Percentiles rank a stretch among this genome's conserved stretches.
Evolutionary conservation across 2,888 invertebrate genomes (phyloP).

Genomic region (Argyresthia albistria): DNA sequence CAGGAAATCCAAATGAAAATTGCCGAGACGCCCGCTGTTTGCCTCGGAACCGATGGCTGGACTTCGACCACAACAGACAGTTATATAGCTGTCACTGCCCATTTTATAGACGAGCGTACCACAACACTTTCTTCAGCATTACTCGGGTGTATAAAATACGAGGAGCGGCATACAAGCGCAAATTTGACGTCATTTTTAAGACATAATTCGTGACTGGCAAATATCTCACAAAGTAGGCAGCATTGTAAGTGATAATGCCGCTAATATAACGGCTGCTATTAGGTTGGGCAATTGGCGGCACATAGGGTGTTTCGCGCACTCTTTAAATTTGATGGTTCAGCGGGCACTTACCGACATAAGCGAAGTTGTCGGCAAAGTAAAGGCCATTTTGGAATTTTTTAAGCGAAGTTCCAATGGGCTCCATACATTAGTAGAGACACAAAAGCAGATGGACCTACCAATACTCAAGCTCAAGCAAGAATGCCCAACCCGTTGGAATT

Average conservation of each 20-base stretch:
- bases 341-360: background rate
- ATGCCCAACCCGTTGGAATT: conserved; percentile 17
- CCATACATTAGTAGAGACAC: conserved; percentile 10
- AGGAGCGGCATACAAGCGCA: too few species aligned
- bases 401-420: background rate
- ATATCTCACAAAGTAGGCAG: background rate
- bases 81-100: too few species aligned
- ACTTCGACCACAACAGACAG: too few species aligned
- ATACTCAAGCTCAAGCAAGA: conserved; percentile 19
- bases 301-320: background rate
- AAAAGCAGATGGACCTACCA: conserved; percentile 12
- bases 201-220: conserved; percentile 17
- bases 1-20: too few species aligned
- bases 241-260: background rate
- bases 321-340: background rate
- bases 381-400: background rate
- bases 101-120: too few species aligned
- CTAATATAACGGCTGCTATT: background rate
- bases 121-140: too few species aligned
- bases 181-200: too few species aligned
- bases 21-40: too few species aligned
- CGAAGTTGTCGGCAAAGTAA: background rate
- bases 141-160: too few species aligned
- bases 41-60: too few species aligned
- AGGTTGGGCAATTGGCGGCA: background rate